These are phyloP conservation scores for Varanus salvator DNA, from an alignment of 2,113 vertebrate genomes.

Conservation along the genomic window DNA sequence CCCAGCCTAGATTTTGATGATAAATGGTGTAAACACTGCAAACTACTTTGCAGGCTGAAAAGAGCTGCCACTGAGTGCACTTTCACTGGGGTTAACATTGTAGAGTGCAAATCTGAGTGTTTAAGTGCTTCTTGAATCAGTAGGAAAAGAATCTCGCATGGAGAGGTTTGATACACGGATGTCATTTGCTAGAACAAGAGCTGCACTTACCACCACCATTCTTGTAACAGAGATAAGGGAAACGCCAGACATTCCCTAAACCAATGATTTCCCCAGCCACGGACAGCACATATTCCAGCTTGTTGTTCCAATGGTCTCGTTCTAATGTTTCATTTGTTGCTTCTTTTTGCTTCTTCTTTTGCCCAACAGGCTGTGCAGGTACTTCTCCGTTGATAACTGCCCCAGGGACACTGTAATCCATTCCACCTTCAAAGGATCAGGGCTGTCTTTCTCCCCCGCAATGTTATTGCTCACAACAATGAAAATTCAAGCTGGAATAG, in stretches of 20 bases:
- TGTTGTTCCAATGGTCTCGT: conserved; percentile 92
- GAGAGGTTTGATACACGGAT: neutral
- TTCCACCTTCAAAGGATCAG: conserved; percentile 75
- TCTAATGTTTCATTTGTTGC: conserved; percentile 71
- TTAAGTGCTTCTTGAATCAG: neutral
- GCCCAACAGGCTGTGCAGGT: conserved; percentile 53
- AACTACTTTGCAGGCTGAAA: neutral
- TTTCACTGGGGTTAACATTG: neutral
- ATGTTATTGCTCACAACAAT: conserved; percentile 15
- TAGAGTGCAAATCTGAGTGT: neutral
- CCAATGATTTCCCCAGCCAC: conserved; percentile 93
- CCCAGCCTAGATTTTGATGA: neutral
- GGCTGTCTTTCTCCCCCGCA: neutral
- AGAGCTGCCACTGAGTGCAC: too few relatives aligned
- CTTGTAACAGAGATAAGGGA: conserved; percentile 96
- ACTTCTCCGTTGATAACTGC: conserved; percentile 79
- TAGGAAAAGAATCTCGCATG: neutral
- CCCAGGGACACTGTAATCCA: conserved; percentile 77
- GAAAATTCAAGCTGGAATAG: neutral
- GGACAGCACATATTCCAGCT: conserved; percentile 88
- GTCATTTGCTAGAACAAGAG: neutral
- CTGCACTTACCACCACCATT: conserved; percentile 90
- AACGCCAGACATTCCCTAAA: conserved; percentile 93
- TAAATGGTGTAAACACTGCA: neutral
- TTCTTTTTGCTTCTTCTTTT: conserved; percentile 78